Evolutionary conservation across 2,113 vertebrate genomes (phyloP), one percentile per base, ranked within the genome.

Genomic region (Rostratula benghalensis): DNA sequence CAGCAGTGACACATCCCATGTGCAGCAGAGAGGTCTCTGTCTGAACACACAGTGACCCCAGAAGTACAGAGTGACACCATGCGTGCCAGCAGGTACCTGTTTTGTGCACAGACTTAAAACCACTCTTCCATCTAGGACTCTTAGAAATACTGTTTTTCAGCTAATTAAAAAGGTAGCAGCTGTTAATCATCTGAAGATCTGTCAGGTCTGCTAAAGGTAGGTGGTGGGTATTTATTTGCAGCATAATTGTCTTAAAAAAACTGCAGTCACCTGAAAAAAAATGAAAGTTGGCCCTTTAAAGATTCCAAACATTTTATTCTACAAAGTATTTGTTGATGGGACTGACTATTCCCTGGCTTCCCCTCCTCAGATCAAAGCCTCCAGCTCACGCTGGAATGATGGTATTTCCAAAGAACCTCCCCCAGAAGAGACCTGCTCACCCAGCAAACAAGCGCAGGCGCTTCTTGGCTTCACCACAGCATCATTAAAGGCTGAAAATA

Each of bases 321-420:
- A 65, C 35, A 82, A 68, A 87, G 56, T 48, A 25, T 77, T 91
- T 92, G 82, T 91, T 88, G 88, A 35, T 83, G 75, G 59, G 71
- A 74, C 59, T 94, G 78, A 85, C 83, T 94, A 90, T 94, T 96
- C 85, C 71, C 90, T 94, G 76, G 87, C 76, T 93, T 93, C 76
- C 63, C 35, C 30, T 89, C 41, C 71, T 81, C 8, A 0, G 92
- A 94, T 95, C 94, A 96, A 93, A 96, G 92, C 73, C 94, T 94
- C 71, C n/a, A 1, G 71, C 87, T 94, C 82, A 74, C 30, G 60
- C 88, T 92, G 82, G 68, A 92, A 96, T 83, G 68, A 83, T 95
- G 94, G 82, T 93, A 95, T 96, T 97, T 97, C 85, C 87, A 88
- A 67, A 96, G 95, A 96, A 92, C 95, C 96, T 96, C 94, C 90